Percentiles rank a stretch among this genome's conserved stretches.
These are phyloP conservation scores for Dysmachus trigonus DNA, from an alignment of 2,888 invertebrate species.

Conservation along the genomic window DNA sequence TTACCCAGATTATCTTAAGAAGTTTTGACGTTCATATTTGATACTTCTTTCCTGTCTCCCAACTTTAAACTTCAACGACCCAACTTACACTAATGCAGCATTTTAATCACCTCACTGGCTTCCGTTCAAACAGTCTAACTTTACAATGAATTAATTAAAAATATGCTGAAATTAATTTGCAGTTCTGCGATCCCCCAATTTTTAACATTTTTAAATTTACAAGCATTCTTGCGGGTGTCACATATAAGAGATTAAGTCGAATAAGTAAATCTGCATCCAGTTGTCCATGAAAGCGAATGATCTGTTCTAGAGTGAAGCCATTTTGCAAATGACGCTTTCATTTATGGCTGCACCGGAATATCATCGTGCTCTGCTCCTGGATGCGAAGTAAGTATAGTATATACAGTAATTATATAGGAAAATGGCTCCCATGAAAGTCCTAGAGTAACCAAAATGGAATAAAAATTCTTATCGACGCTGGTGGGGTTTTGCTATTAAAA, in stretches of 20 bases:
- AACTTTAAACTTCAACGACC: too few species aligned
- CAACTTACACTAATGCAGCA: too few species aligned
- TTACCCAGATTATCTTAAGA: too few species aligned
- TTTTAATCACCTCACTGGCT: background rate
- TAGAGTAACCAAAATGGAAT: background rate
- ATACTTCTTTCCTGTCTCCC: too few species aligned
- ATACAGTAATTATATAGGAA: too few species aligned
- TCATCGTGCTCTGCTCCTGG: background rate
- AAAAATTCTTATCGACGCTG: background rate
- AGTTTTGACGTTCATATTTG: too few species aligned
- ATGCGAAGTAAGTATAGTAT: background rate
- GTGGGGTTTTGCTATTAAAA: background rate
- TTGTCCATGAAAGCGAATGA: background rate
- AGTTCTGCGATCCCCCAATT: background rate
- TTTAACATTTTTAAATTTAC: background rate
- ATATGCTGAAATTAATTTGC: background rate
- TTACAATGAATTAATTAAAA: background rate
- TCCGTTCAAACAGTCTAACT: background rate
- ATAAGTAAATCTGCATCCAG: background rate
- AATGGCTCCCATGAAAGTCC: background rate
- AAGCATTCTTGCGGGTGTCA: background rate
- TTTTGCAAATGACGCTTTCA: background rate
- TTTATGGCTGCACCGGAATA: background rate
- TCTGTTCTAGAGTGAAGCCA: background rate
- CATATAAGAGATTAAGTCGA: background rate